Evolutionary conservation across 53 echinoderm and acorn worm genomes (phyloP).

Genomic region (Hippasteria phrygiana): DNA sequence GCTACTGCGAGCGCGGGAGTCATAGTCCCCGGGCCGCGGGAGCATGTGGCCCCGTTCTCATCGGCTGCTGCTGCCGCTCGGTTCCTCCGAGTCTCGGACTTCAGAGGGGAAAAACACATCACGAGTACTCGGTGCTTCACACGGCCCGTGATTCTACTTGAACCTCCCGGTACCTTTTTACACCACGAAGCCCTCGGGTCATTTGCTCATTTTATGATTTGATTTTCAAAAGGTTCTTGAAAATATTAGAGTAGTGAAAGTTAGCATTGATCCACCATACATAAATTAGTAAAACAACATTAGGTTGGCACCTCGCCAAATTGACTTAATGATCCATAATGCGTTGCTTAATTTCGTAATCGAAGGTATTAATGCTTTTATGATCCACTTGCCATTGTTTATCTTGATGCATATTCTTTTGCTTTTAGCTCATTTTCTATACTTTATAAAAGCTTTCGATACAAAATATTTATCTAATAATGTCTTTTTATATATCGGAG

Average conservation of each 20-base stretch:
- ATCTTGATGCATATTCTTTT: no score
- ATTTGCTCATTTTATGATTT: neutral
- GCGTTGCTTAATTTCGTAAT: neutral
- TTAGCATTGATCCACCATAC: neutral
- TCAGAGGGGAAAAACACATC: no score
- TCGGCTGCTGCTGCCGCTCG: neutral
- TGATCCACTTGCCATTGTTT: no score
- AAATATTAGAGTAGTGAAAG: neutral
- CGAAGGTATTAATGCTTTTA: no score
- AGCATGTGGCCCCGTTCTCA: constrained; percentile 51
- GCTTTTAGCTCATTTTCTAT: no score
- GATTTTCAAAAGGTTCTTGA: neutral
- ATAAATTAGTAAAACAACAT: neutral
- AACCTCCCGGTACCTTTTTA: constrained; percentile 24
- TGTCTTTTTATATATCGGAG: no score
- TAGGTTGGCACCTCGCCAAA: no score
- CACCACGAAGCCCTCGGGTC: neutral
- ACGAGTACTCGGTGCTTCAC: neutral
- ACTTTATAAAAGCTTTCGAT: no score
- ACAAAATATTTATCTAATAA: no score
- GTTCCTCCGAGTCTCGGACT: neutral
- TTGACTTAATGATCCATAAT: no score
- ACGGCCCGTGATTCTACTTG: constrained; percentile 15
- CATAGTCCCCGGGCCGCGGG: neutral
- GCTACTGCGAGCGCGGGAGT: neutral